Evolutionary conservation across 2,113 vertebrate species (phyloP).

Genomic region (Gasterosteus nipponicus): DNA sequence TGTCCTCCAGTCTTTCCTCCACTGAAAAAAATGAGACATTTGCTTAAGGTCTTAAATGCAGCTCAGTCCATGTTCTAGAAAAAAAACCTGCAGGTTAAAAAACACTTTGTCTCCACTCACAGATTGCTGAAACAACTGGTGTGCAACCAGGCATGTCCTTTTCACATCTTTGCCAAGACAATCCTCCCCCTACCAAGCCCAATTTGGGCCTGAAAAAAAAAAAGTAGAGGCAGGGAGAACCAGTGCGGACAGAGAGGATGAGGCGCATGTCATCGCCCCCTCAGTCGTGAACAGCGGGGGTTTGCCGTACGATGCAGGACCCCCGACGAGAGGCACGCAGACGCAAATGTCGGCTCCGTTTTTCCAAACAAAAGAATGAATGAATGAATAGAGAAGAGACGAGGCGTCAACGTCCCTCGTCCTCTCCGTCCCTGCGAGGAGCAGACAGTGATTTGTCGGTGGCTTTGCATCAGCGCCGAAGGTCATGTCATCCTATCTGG

Average conservation of each 20-base stretch:
- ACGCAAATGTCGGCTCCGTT: conserved; percentile 6
- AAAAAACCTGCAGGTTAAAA: conserved; percentile 22
- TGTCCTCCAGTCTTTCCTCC: conserved; percentile 45
- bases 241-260: conserved; percentile 38
- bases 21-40: conserved; percentile 32
- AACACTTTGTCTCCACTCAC: conserved; percentile 47
- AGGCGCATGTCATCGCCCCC: conserved; percentile 59
- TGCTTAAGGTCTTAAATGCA: conserved; percentile 43
- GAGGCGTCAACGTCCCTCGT: conserved; percentile 48
- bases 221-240: conserved; percentile 30
- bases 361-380: background rate
- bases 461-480: conserved; percentile 75
- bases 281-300: conserved; percentile 35
- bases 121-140: conserved; percentile 69
- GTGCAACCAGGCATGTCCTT: conserved; percentile 68
- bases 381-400: conserved; percentile 29
- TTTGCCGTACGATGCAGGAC: conserved; percentile 37
- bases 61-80: conserved; percentile 16
- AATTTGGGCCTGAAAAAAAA: conserved; percentile 50
- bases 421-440: conserved; percentile 48
- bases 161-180: conserved; percentile 74
- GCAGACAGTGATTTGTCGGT: conserved; percentile 75
- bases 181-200: conserved; percentile 67
- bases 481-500: conserved; percentile 75
- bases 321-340: conserved; percentile 24